phyloP scores from a whole-genome alignment of 2,888 invertebrate genomes.

The Nebria brevicollis region DNA sequence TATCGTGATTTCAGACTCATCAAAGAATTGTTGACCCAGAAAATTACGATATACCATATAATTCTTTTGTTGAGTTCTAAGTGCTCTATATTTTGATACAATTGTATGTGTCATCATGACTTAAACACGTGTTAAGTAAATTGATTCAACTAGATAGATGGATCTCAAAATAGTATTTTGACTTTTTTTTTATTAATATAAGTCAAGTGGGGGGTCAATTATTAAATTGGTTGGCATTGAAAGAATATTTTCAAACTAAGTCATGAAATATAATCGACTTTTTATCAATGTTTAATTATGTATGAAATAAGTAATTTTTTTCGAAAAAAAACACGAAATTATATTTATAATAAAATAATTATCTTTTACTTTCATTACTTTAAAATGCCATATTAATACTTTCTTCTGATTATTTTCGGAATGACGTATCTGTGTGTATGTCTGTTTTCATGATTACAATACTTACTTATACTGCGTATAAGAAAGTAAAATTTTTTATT shows the following conservation, averaged over 20 bases:
- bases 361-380: too few relatives aligned
- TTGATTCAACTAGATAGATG: constrained; percentile 1
- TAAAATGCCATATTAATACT: too few relatives aligned
- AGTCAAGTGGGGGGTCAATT: neutral
- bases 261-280: neutral
- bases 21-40: neutral
- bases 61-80: neutral
- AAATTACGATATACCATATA: neutral
- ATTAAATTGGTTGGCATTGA: neutral
- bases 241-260: neutral
- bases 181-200: neutral
- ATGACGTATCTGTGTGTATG: too few relatives aligned
- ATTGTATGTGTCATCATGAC: neutral
- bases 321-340: too few relatives aligned
- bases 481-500: too few relatives aligned
- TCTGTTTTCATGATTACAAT: too few relatives aligned
- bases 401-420: too few relatives aligned
- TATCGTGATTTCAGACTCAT: neutral
- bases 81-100: neutral
- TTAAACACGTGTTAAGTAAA: neutral
- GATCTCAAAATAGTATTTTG: neutral
- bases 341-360: too few relatives aligned
- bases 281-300: neutral
- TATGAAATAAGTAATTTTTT: too few relatives aligned
- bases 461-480: too few relatives aligned